Percentiles rank a stretch among this genome's conserved stretches.
These are phyloP conservation scores for Sclerodermus sp. DNA, from an alignment of 2,888 invertebrate species.

Conservation along the genomic window DNA sequence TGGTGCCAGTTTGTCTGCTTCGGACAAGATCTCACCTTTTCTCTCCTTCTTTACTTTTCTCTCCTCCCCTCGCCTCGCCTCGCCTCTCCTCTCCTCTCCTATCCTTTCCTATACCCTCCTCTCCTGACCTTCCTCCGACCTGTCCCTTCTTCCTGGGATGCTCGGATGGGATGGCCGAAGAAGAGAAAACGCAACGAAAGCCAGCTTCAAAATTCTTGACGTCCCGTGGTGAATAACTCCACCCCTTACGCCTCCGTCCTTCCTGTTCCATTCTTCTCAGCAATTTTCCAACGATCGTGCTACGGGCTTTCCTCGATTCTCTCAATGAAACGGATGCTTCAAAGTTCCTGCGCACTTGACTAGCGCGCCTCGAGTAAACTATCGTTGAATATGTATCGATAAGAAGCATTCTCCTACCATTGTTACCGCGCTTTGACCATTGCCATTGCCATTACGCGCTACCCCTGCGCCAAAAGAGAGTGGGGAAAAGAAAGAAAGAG, in stretches of 20 bases:
- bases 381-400: too few species aligned
- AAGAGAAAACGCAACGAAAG: conserved; percentile 39
- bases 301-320: conserved; percentile 1
- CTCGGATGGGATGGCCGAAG: too few species aligned
- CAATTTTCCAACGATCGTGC: conserved; percentile 18
- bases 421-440: too few species aligned
- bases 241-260: conserved; percentile 26
- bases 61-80: too few species aligned
- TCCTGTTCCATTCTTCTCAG: conserved; percentile 18
- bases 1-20: conserved; percentile 45
- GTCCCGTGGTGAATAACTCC: conserved; percentile 35
- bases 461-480: too few species aligned
- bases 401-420: too few species aligned
- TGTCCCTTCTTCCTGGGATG: too few species aligned
- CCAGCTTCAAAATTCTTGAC: conserved; percentile 42
- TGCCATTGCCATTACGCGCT: too few species aligned
- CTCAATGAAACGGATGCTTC: conserved; percentile 19
- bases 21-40: conserved; percentile 4
- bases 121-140: too few species aligned
- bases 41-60: conserved; percentile 13
- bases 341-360: too few species aligned
- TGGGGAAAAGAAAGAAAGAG: too few species aligned
- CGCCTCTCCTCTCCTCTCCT: neutral
- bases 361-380: too few species aligned
- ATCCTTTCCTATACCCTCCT: conserved; percentile 20